These are phyloP conservation scores for Selenia dentaria DNA, from an alignment of 2,888 invertebrate genomes.

Conservation along the genomic window DNA sequence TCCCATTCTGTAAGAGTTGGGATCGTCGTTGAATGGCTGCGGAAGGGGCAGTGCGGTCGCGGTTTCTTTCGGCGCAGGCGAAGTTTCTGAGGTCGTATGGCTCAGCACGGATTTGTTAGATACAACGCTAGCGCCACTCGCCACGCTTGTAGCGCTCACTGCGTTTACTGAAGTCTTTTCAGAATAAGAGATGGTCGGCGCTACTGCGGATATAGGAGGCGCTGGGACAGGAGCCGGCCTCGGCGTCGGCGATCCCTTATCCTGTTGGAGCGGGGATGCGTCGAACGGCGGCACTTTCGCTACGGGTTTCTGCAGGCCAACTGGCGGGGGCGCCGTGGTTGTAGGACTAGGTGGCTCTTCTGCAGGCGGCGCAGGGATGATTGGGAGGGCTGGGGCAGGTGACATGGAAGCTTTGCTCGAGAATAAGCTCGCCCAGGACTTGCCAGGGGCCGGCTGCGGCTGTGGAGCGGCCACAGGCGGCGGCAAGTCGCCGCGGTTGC, in stretches of 20 bases:
- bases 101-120: slow-evolving; percentile 41
- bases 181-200: slow-evolving; percentile 31
- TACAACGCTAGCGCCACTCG: slow-evolving; percentile 31
- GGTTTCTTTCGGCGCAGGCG: slow-evolving; percentile 29
- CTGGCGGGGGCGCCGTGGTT: slow-evolving; percentile 47
- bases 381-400: slow-evolving; percentile 33
- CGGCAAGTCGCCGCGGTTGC: slow-evolving; percentile 68
- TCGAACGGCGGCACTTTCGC: slow-evolving; percentile 86
- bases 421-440: slow-evolving; percentile 89
- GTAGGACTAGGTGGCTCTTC: slow-evolving; percentile 69
- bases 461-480: slow-evolving; percentile 60
- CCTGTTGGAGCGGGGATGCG: slow-evolving; percentile 68
- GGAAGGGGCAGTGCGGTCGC: slow-evolving; percentile 63
- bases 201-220: slow-evolving; percentile 35
- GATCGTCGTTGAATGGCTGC: slow-evolving; percentile 85
- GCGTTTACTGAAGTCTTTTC: slow-evolving; percentile 66
- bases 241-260: slow-evolving; percentile 54
- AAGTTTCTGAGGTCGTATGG: slow-evolving; percentile 45
- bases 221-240: slow-evolving; percentile 35
- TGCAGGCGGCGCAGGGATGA: slow-evolving; percentile 35
- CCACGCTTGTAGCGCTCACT: slow-evolving; percentile 45
- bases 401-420: slow-evolving; percentile 59
- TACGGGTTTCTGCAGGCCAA: slow-evolving; percentile 79
- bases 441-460: slow-evolving; percentile 71
- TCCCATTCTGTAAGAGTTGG: slow-evolving; percentile 88